Conservation (phyloP, 2,113 vertebrate species). For the Apeltes quadracus region DNA sequence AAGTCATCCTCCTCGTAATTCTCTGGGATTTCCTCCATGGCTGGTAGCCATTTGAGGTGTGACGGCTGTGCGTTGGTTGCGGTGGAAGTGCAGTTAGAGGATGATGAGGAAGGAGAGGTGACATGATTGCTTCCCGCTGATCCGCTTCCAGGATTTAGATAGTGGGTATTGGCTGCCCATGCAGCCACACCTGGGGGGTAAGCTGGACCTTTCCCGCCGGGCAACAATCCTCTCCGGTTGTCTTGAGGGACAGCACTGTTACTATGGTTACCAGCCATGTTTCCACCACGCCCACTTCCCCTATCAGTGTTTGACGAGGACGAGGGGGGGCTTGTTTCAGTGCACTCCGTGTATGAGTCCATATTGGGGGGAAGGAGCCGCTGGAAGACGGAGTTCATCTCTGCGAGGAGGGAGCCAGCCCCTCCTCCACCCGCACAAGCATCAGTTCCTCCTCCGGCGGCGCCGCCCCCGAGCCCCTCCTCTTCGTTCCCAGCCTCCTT, state of each 20-base stretch:
- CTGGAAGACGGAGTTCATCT: slow-evolving; percentile 98
- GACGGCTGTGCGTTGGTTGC: slow-evolving; percentile 81
- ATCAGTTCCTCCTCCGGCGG: slow-evolving; percentile 64
- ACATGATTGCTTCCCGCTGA: slow-evolving; percentile 69
- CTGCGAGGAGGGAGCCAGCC: slow-evolving; percentile 89
- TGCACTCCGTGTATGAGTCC: slow-evolving; percentile 86
- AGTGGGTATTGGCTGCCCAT: slow-evolving; percentile 95
- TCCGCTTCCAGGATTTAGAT: slow-evolving; percentile 87
- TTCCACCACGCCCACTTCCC: slow-evolving; percentile 54
- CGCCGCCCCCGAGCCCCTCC: slow-evolving; percentile 69
- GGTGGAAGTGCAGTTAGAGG: slow-evolving; percentile 37
- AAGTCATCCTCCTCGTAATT: slow-evolving; percentile 98
- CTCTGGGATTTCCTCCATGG: slow-evolving; percentile 99
- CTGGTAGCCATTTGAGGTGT: slow-evolving; percentile 94
- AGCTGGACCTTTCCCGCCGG: slow-evolving; percentile 82
- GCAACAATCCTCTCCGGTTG: slow-evolving; percentile 86
- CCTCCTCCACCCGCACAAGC: slow-evolving; percentile 72
- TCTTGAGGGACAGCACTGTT: slow-evolving; percentile 84
- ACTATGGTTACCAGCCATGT: slow-evolving; percentile 46
- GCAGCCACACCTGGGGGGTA: slow-evolving; percentile 93
- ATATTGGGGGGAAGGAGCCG: slow-evolving; percentile 88
- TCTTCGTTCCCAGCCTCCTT: slow-evolving; percentile 84
- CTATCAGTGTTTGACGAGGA: slow-evolving; percentile 71
- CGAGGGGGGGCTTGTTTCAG: slow-evolving; percentile 70
- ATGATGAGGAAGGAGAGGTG: slow-evolving; percentile 38